Conservation (phyloP, 2,113 vertebrate species). For the Trichomycterus rosablanca region DNA sequence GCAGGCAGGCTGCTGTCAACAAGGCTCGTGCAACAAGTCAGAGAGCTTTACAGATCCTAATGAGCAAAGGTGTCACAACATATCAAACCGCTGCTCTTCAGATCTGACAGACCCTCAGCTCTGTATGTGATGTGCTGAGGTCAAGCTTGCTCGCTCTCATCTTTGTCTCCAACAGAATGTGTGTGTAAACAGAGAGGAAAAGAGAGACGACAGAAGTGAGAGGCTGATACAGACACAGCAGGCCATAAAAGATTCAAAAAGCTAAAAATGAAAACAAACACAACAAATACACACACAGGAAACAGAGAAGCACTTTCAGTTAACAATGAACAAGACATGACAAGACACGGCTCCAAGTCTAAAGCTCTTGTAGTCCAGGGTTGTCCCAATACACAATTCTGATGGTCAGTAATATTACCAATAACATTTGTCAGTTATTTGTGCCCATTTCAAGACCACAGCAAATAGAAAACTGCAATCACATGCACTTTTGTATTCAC, state of each 20-base stretch:
- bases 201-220: constrained; percentile 15
- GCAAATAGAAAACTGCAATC: too few relatives aligned
- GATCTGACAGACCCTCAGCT: constrained; percentile 54
- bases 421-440: too few relatives aligned
- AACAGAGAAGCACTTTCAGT: not conserved
- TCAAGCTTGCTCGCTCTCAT: constrained; percentile 34
- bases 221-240: constrained; percentile 28
- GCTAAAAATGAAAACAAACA: constrained; percentile 14
- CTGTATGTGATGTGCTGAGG: constrained; percentile 38
- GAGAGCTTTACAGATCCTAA: constrained; percentile 62
- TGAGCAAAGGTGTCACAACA: constrained; percentile 70
- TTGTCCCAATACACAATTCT: too few relatives aligned
- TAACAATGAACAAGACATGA: too few relatives aligned
- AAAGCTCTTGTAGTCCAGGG: too few relatives aligned
- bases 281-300: not conserved
- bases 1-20: constrained; percentile 54
- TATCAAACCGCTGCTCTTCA: constrained; percentile 57
- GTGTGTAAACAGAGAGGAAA: not conserved
- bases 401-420: too few relatives aligned
- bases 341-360: too few relatives aligned
- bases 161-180: constrained; percentile 13
- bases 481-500: too few relatives aligned
- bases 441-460: too few relatives aligned
- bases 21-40: constrained; percentile 55
- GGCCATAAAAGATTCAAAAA: constrained; percentile 2